Evolutionary conservation across 1,140 invertebrate species (phyloP), one percentile per base, ranked within the genome.

Genomic region (Ceratina japonica): DNA sequence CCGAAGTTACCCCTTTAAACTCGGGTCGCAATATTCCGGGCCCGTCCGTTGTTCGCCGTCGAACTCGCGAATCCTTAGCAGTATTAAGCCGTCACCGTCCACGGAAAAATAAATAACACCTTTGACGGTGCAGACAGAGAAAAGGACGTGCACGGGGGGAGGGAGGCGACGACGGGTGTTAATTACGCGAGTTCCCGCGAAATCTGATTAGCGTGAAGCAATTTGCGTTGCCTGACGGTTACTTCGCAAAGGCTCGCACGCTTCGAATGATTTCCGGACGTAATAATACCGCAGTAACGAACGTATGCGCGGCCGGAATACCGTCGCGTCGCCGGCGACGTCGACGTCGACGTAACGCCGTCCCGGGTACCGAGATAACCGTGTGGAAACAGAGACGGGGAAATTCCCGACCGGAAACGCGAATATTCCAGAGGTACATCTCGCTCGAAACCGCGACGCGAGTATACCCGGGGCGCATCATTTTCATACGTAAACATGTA

Each of bases 401-500:
- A 58, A 59, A 58, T 58, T 71, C 54, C 20, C 22, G 27, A 44
- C 54, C 31, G 51, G 72, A 56, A n/a, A 58, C 56, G 51, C 70
- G 65, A 27, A 73, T 80, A 84, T 83, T 72, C 70, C 51, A n/a
- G 54, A 22, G 66, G 20, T 22, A 59, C 61, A 37, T 52, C 75
- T 85, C 81, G 82, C 72, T 80, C 79, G 52, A 31, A 37, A 58
- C 56, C 56, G 51, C 63, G 16, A 49, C 16, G 58, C 31, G 54
- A 24, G 59, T 74, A 75, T 59, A 75, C 79, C 69, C 22, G 37
- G 49, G 15, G 51, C 77, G 80, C 84, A 74, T 86, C 84, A 86
- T 86, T 86, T 86, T 83, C 84, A 86, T 86, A 86, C 73, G 81
- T 86, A 86, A 86, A 86, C 84, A 86, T 74, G 84, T 74, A 75